Evolutionary conservation across 2,797 vertebrate species (phyloP), one percentile per base, ranked within the genome.

Genomic region (Simalia tracyae): DNA sequence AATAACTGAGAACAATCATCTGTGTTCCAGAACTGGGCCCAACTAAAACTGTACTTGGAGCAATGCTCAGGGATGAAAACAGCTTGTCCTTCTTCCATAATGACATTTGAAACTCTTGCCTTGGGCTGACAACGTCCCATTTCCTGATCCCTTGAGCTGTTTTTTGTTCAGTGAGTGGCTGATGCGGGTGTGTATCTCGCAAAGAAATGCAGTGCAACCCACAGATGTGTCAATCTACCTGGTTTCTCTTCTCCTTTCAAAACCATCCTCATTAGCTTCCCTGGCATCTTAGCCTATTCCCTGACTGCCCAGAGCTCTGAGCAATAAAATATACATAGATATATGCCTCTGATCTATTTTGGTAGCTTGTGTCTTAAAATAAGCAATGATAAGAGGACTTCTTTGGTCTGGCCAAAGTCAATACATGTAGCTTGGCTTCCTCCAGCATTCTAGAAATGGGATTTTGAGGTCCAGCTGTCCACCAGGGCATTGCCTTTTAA

Each of bases 321-420:
- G 92, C 93, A 88, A 90, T 76, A 91, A 92, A 84, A 96, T 94
- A 95, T 72, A 92, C 90, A 90, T 94, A 92, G 93, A 91, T 64
- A 93, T 94, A 94, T 81, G 87, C 92, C 87, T 96, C 95, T 95
- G 94, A 96, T 94, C 93, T 95, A 4, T n/a, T 11, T 94, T 94
- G 92, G 95, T 92, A 89, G 93, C 94, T 96, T 95, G 93, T 10
- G 72, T 42, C 54, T 31, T 36, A 87, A 76, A 94, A 93, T 91
- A 95, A 93, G 61, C 60, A 89, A 85, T 64, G 92, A 92, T 95
- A 94, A 96, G 91, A 66, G 90, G 93, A 88, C 2, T 64, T 94
- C 88, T 92, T 92, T 87, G 0, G 90, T 91, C 92, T 54, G 87
- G 95, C 59, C 68, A 60, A 89, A 87, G 86, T 0, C 0, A 91